Base-by-base conservation (phyloP, 2,797 vertebrate species). In the Sternarchorhynchus goeldii region DNA sequence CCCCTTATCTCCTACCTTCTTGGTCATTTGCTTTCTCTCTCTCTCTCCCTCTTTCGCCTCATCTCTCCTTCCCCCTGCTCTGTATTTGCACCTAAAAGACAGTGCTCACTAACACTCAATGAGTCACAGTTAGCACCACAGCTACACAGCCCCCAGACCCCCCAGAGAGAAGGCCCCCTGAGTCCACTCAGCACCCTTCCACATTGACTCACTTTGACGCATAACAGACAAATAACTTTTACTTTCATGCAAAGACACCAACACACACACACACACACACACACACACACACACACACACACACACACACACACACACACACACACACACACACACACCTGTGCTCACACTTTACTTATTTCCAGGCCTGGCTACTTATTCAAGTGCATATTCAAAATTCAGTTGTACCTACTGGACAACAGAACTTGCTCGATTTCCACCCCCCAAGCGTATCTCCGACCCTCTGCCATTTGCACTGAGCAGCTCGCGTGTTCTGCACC, bases 111-210 rank as follows among this genome's bases (percentile, higher is more conserved):
- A 87, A 89, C 87, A 84, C 88, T 85, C 88, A 91, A 88, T 92
- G 92, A 92, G 88, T 92, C 91, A 93, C 88, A 90, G 86, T 92
- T 91, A 91, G 88, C 84, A 84, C 80, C 53, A 88, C 71, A 87
- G 69, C 76, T 64, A 86, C 83, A 32, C 86, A 84, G 85, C 84
- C 84, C 18, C 78, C 83, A 81, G 86, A 86, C 87, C 72, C 88
- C 45, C 71, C 59, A 55, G 76, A 67, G 73, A 76, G 77, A 55
- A 36, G 31, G 7, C 36, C 53, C 53, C 41, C 39, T 29, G 34
- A 76, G n/a, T 45, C 29, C 20, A 53, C 72, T n/a, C 62, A 14
- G 58, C 53, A 39, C 62, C 74, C 29, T 45, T 65, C 45, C n/a
- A 73, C 58, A 55, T 12, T 77, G 66, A 79, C 77, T 81, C 74